Base-by-base conservation (phyloP, 1,140 invertebrate species). In the Luehdorfia chinensis region DNA sequence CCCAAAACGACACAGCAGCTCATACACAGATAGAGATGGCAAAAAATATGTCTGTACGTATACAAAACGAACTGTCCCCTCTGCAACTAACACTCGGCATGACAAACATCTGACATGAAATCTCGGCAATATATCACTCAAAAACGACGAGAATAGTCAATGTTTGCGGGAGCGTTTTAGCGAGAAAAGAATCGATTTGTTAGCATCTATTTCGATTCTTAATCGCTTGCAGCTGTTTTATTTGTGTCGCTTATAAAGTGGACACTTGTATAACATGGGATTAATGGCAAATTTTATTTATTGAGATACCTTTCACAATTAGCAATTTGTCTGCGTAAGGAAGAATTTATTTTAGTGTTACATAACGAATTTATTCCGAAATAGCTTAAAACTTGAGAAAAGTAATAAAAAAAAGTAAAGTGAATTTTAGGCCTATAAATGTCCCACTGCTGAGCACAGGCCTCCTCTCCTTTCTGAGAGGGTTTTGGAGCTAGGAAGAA, bases 131-230 rank as follows among this genome's bases (percentile, higher is more conserved):
- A 69, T 67, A 76, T 81, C 71, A 76, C 65, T 52, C 59, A 63
- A 3, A 69, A 68, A n/a, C n/a, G n/a, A n/a, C 71, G 59, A 69
- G 78, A 81, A 81, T 78, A 78, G 76, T 78, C 43, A 53, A 46
- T 61, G 73, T 75, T 69, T 67, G 77, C 77, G 77, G 77, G 77
- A 81, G 77, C 47, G 55, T 65, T 67, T 66, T 70, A 66, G 76
- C 76, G 63, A 67, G 67, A 78, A 77, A 77, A 75, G 63, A 70
- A 56, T 65, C 61, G 58, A 62, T 72, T 72, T 69, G 65, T 75
- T 69, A 59, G 58, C 59, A 70, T 70, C 69, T 73, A 63, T 69
- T 59, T 62, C 54, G 52, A 57, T 23, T 59, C 59, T 45, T 57
- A 67, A 70, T 75, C 37, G 56, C 53, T 68, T 52, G 61, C 73